Conservation (phyloP, 2,113 vertebrate genomes). For the Corythornis madagascariensis region DNA sequence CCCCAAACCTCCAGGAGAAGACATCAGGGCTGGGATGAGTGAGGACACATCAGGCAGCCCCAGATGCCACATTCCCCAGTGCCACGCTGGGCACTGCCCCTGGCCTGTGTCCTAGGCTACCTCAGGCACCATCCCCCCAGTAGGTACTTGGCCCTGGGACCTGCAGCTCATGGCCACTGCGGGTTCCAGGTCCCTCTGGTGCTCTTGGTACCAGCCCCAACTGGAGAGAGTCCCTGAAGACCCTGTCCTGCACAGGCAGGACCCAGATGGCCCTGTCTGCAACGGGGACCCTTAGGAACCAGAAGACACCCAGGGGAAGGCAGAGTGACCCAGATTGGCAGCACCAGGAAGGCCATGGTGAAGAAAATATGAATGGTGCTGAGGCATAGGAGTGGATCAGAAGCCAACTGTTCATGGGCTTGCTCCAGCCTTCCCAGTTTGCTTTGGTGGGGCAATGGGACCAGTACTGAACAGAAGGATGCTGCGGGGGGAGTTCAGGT, state of each 20-base stretch:
- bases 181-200: rapidly evolving
- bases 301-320: neutral
- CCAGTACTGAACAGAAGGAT: neutral
- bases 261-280: neutral
- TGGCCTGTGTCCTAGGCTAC: neutral
- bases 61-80: neutral
- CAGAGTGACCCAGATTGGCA: neutral
- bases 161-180: neutral
- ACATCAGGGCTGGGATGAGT: neutral
- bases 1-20: neutral
- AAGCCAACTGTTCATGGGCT: neutral
- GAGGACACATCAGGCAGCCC: neutral
- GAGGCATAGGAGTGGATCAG: neutral
- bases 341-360: neutral
- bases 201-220: neutral
- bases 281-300: neutral
- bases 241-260: neutral
- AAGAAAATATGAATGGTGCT: neutral
- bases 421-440: neutral
- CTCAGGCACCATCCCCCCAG: rapidly evolving
- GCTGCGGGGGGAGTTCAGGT: no score
- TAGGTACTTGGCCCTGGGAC: neutral
- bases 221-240: neutral
- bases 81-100: neutral
- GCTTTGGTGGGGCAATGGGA: no score